phyloP scores from a whole-genome alignment of 2,888 invertebrate species.

The Phytoseiulus persimilis region DNA sequence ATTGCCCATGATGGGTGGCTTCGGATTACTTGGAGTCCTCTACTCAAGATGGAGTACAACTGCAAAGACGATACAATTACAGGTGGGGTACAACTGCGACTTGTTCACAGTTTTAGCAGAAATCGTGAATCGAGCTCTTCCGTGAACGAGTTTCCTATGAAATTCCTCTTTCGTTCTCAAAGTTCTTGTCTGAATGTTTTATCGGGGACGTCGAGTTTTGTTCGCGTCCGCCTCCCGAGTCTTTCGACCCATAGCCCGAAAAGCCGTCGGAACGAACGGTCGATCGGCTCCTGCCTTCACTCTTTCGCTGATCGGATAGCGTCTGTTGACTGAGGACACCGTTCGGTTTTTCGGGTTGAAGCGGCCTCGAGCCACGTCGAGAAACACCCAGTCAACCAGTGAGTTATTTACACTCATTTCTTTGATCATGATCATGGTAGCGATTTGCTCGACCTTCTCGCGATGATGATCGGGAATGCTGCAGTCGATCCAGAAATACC shows the following conservation, averaged over 20 bases:
- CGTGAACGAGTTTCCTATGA: not conserved
- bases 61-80: not conserved
- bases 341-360: not conserved
- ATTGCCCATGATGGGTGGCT: no score
- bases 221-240: not conserved
- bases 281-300: slow-evolving; percentile 5
- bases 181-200: not conserved
- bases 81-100: not conserved
- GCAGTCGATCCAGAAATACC: not conserved
- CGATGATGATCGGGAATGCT: not conserved
- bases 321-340: not conserved
- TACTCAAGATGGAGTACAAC: not conserved
- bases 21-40: not conserved
- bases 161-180: not conserved
- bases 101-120: not conserved
- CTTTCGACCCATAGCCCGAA: not conserved
- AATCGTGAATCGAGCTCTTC: not conserved
- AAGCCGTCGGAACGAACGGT: not conserved
- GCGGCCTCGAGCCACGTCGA: no score
- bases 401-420: not conserved
- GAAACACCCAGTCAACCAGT: not conserved
- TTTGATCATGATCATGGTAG: not conserved
- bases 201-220: not conserved
- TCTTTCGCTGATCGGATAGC: not conserved
- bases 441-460: not conserved